Percentiles rank a stretch among this genome's conserved stretches.
These are phyloP conservation scores for Hirtodrosophila duncani DNA, from an alignment of 2,888 invertebrate genomes.

Conservation along the genomic window DNA sequence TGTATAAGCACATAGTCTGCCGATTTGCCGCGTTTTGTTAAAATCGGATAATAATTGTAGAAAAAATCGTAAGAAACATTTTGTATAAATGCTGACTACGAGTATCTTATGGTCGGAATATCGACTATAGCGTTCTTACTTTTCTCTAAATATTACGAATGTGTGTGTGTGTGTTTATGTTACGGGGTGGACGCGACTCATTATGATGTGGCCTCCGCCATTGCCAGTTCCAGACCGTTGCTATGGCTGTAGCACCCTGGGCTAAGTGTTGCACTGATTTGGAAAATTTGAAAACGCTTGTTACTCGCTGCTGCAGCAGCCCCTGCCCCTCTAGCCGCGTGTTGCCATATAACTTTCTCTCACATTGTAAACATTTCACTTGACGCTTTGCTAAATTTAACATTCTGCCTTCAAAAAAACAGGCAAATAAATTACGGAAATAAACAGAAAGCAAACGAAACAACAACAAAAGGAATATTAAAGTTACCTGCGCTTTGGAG, in stretches of 20 bases:
- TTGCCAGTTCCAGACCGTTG: constrained; percentile 5
- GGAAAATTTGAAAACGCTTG: constrained; percentile 46
- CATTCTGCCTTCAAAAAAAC: constrained; percentile 43
- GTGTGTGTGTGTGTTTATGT: constrained; percentile 70
- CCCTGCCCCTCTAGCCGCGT: constrained; percentile 19
- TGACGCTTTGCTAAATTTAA: constrained; percentile 65
- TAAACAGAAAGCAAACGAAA: constrained; percentile 45
- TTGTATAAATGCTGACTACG: no score
- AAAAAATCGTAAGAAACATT: no score
- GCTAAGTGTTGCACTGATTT: constrained; percentile 21
- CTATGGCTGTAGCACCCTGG: constrained; percentile 11
- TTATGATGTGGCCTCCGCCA: constrained; percentile 1
- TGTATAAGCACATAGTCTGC: no score
- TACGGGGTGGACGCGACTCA: constrained; percentile 15
- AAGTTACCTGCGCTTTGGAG: constrained; percentile 45
- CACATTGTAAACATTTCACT: constrained; percentile 75
- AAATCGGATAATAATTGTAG: no score
- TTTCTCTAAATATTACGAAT: constrained; percentile 62
- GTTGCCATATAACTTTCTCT: constrained; percentile 65
- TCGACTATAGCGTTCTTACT: no score
- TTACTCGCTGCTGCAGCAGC: constrained; percentile 20
- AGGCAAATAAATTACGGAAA: constrained; percentile 61
- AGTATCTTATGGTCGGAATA: no score
- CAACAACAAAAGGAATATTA: constrained; percentile 6
- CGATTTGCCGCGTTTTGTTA: no score